Evolutionary conservation across 1,140 invertebrate genomes (phyloP), one percentile per base, ranked within the genome.

Genomic region (Acyrthosiphon pisum): DNA sequence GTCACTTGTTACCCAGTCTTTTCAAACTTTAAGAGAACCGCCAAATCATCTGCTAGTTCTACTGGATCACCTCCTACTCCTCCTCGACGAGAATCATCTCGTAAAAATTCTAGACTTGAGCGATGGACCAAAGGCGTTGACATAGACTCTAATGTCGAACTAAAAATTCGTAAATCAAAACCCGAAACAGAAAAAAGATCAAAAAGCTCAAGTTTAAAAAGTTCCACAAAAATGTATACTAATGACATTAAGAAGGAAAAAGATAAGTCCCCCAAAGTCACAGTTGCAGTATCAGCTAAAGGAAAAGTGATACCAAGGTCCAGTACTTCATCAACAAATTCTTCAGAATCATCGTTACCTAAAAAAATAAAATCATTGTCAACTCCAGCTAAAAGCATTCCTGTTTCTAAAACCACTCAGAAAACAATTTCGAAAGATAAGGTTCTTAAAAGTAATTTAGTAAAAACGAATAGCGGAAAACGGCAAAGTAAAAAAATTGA

Each of bases 51-150:
- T 93, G 53, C 94, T 94, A 22, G 95, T 96, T 93, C 96, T 96
- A 90, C 84, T 90, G 48, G 76, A 26, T 93, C 93, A 94, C 94
- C 94, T 2, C 97, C 97, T 8, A 96, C 96, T n/a, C 97, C 97
- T 6, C 97, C 97, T 0, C 95, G 96, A 94, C 95, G 97, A 94
- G 96, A 96, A 94, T 98, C 97, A 0, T 98, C 97, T 1, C 96
- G 96, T 94, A 96, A 97, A 93, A 97, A 96, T 95, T 96, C 96
- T 53, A 97, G 92, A 93, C 44, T 94, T 20, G 81, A 60, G 18
- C 86, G 92, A 56, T 93, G 87, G 68, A 91, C 93, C 7, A 90
- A 94, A 86, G 94, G 93, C 23, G 90, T 93, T 48, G 93, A 94
- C 84, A 90, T 93, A n/a, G 94, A 94, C 53, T 94, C 94, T 11